phyloP scores from a whole-genome alignment of 2,888 invertebrate genomes.

The Cactoblastis cactorum region DNA sequence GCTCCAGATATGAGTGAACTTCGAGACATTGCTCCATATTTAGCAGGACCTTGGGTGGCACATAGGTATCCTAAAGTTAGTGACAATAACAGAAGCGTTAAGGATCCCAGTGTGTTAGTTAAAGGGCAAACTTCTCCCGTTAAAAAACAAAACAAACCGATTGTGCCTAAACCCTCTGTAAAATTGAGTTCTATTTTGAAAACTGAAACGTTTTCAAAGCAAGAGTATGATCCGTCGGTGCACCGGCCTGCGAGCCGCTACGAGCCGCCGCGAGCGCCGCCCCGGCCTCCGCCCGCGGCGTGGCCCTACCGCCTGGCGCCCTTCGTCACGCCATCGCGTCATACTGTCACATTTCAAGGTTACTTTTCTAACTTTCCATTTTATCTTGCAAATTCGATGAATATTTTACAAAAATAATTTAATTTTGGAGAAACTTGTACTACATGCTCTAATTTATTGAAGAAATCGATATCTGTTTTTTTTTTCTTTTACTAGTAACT shows the following conservation, averaged over 20 bases:
- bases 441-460: conserved; percentile 35
- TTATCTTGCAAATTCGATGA: conserved; percentile 3
- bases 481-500: too few species aligned
- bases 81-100: conserved; percentile 83
- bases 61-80: conserved; percentile 86
- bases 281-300: conserved; percentile 69
- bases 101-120: conserved; percentile 51
- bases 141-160: conserved; percentile 61
- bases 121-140: conserved; percentile 55
- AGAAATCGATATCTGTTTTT: conserved; percentile 13
- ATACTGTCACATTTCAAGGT: conserved; percentile 88
- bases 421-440: conserved; percentile 63
- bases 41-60: conserved; percentile 89
- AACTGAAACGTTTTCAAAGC: conserved; percentile 79
- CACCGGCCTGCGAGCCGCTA: conserved; percentile 89
- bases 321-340: conserved; percentile 78
- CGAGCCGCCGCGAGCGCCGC: conserved; percentile 82
- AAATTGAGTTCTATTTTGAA: conserved; percentile 70
- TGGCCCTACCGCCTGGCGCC: conserved; percentile 66
- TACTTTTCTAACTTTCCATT: conserved; percentile 48
- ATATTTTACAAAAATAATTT: conserved; percentile 38
- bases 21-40: conserved; percentile 87
- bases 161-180: conserved; percentile 60
- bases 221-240: conserved; percentile 85
- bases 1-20: conserved; percentile 88